phyloP scores from a whole-genome alignment of 2,797 vertebrate species.

The Atherinosoma microstoma region DNA sequence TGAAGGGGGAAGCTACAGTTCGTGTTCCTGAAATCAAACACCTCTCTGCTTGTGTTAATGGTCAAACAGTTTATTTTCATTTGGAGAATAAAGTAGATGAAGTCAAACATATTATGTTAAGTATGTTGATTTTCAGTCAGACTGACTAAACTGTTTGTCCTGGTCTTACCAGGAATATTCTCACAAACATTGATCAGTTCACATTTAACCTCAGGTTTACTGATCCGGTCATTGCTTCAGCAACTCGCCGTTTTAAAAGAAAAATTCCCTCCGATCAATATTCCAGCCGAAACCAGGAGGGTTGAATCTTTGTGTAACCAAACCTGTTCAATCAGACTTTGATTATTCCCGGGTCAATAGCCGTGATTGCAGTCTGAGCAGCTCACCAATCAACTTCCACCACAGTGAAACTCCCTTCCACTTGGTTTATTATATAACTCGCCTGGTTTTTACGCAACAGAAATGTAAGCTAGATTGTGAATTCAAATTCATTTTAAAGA shows the following conservation, averaged over 20 bases:
- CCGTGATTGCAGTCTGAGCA: constrained; percentile 44
- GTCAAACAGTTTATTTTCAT: not conserved
- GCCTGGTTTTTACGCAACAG: not conserved
- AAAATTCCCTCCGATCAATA: constrained; percentile 57
- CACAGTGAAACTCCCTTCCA: constrained; percentile 60
- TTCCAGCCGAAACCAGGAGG: constrained; percentile 61
- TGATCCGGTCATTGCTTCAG: constrained; percentile 43
- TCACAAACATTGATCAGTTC: constrained; percentile 24
- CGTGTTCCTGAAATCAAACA: constrained; percentile 52
- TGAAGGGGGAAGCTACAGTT: constrained; percentile 12
- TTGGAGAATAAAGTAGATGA: not conserved
- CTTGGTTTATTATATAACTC: not conserved
- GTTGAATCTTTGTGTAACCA: constrained; percentile 62
- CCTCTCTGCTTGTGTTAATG: constrained; percentile 10
- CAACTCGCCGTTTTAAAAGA: not conserved
- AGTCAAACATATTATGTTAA: not conserved
- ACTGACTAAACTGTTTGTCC: constrained; percentile 7
- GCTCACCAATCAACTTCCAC: constrained; percentile 75
- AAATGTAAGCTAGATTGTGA: not conserved
- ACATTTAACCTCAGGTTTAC: constrained; percentile 30
- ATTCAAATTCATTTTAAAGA: not conserved
- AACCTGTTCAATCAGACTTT: constrained; percentile 65
- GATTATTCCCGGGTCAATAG: constrained; percentile 76
- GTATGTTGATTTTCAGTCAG: not conserved
- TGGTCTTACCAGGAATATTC: constrained; percentile 7